These are phyloP conservation scores for Meghimatium bilineatum DNA, from an alignment of 2,888 invertebrate genomes.

Conservation along the genomic window DNA sequence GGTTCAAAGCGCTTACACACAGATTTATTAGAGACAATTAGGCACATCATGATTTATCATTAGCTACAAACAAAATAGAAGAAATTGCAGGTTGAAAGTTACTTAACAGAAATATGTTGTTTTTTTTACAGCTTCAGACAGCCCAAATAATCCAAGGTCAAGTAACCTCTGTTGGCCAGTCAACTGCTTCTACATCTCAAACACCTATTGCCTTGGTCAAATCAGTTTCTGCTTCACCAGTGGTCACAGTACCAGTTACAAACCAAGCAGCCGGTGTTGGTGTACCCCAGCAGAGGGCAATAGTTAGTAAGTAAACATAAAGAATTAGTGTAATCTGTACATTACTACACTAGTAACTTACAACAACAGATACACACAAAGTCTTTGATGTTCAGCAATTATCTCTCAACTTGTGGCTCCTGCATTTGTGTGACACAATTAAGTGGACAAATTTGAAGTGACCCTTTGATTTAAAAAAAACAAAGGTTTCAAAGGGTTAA, in stretches of 20 bases:
- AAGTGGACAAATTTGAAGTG: no score
- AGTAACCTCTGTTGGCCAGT: constrained; percentile 65
- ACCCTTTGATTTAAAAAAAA: no score
- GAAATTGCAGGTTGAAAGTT: not conserved
- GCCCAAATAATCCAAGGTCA: constrained; percentile 74
- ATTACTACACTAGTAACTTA: no score
- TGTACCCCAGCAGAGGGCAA: constrained; percentile 77
- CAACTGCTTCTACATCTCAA: constrained; percentile 76
- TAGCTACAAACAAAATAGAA: no score
- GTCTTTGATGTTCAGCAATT: no score
- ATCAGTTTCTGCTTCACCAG: constrained; percentile 79
- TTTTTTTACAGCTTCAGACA: constrained; percentile 50
- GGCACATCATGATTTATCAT: not conserved
- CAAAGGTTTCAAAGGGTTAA: no score
- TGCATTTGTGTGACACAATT: no score
- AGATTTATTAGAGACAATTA: not conserved
- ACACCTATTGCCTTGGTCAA: constrained; percentile 83
- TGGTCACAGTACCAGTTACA: constrained; percentile 78
- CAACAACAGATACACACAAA: no score
- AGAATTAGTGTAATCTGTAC: not conserved
- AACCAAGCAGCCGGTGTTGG: constrained; percentile 73
- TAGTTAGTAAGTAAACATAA: constrained; percentile 57
- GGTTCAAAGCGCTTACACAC: not conserved
- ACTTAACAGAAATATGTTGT: not conserved
- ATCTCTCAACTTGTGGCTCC: no score